Conservation (phyloP, 2,113 vertebrate genomes). For the Bubo bubo region DNA sequence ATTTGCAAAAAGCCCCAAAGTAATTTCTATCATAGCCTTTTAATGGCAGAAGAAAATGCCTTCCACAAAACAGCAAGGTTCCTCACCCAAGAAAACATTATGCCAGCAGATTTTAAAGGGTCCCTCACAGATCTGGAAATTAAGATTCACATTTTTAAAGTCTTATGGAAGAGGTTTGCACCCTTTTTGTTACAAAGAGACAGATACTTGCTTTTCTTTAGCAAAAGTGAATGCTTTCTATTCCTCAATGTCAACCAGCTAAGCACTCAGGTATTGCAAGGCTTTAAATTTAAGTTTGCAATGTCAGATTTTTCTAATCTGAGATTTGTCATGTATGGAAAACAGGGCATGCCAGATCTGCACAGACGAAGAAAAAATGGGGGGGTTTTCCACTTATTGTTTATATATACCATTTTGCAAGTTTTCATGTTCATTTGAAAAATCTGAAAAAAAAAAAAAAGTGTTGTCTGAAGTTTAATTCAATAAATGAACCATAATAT, state of each 20-base stretch:
- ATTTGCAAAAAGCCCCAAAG: neutral
- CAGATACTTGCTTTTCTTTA: neutral
- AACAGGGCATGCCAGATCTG: neutral
- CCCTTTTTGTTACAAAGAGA: neutral
- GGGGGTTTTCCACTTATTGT: neutral
- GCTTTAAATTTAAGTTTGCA: neutral
- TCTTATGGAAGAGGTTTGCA: neutral
- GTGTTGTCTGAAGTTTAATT: neutral
- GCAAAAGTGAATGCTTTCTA: neutral
- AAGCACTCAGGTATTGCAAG: neutral
- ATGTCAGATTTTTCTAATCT: neutral
- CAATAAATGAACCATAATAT: neutral
- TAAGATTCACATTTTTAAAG: neutral
- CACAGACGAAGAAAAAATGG: neutral
- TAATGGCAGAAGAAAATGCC: neutral
- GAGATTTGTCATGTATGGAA: neutral
- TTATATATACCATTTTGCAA: neutral
- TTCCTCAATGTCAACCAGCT: neutral
- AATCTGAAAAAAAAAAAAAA: neutral
- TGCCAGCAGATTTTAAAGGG: neutral
- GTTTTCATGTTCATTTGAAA: neutral
- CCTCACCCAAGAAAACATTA: neutral
- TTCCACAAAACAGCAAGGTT: neutral
- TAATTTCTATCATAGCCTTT: neutral
- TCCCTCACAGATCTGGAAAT: neutral